phyloP scores from a whole-genome alignment of 2,888 invertebrate species.

The Drosophila rubida region DNA sequence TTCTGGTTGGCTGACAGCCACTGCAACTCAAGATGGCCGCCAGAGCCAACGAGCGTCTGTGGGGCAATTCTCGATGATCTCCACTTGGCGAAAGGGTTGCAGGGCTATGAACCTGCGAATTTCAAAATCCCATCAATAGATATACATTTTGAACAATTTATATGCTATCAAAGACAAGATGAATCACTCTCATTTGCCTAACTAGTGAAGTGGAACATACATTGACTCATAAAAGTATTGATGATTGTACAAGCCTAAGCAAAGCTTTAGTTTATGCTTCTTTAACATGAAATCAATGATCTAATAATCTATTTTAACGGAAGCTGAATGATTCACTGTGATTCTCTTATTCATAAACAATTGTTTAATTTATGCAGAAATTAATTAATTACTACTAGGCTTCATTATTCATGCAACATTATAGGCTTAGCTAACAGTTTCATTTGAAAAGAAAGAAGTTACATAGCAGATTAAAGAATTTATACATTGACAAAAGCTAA shows the following conservation, averaged over 20 bases:
- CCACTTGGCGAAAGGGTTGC: background rate
- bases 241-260: background rate
- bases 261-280: background rate
- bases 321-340: background rate
- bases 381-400: background rate
- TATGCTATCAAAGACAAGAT: background rate
- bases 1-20: slow-evolving; percentile 68
- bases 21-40: slow-evolving; percentile 74
- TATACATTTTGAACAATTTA: background rate
- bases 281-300: background rate
- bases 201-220: background rate
- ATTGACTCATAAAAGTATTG: background rate
- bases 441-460: too few relatives aligned
- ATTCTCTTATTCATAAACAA: slow-evolving; percentile 1
- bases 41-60: slow-evolving; percentile 41
- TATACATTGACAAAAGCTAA: too few relatives aligned
- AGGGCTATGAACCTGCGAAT: background rate
- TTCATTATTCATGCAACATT: background rate
- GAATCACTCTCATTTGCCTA: background rate
- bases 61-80: slow-evolving; percentile 59
- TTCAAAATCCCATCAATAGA: too few relatives aligned
- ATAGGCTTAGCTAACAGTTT: too few relatives aligned
- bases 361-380: background rate
- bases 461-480: too few relatives aligned
- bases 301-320: background rate